Evolutionary conservation across 2,113 vertebrate genomes (phyloP), one percentile per base, ranked within the genome.

Genomic region (Noctilio leporinus): DNA sequence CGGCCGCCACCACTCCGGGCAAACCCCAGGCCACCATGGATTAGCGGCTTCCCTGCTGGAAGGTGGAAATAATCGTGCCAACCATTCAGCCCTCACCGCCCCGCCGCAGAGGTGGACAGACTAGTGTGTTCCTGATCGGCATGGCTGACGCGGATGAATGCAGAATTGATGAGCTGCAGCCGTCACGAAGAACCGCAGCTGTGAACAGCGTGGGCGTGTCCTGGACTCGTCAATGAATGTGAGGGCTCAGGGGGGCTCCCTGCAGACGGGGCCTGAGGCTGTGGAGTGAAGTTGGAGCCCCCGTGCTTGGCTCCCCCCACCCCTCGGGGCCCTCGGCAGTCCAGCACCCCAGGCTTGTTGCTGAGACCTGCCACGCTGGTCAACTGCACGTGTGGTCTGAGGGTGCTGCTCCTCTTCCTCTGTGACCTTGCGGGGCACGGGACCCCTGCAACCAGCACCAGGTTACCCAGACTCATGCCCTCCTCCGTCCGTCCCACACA

Each of bases 361-460:
- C 84, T 24, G 15, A 17, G 55, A 28, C 33, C 77, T 81, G 24
- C 10, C 49, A 19, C 16, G 15, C 19, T 5, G 3, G 30, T 55
- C 53, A 33, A 4, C 69, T 51, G 38, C 14, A 22, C 1, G 22
- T 72, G 43, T 19, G 10, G n/a, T 15, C 35, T 70, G 28, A 59
- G 5, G 62, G 19, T 20, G n/a, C 26, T 1, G 1, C 28, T 3
- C 4, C 17, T 67, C 10, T 15, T 64, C 14, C 55, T 45, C 81
- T 14, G 4, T 51, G 10, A 84, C 65, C 73, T 12, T 20, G 30
- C 2, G 0, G 0, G 12, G 10, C 35, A 26, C 3, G 4, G 0
- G 4, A 43, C 26, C 19, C 24, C 59, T 53, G 69, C 51, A 9
- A 49, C 24, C 75, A 78, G 33, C 3, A 33, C 9, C 35, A 30